A percentile compares a stretch with the other conserved stretches of the same genome.
Conservation (phyloP, 1,140 invertebrate genomes). For the Euglossa dilemma region DNA sequence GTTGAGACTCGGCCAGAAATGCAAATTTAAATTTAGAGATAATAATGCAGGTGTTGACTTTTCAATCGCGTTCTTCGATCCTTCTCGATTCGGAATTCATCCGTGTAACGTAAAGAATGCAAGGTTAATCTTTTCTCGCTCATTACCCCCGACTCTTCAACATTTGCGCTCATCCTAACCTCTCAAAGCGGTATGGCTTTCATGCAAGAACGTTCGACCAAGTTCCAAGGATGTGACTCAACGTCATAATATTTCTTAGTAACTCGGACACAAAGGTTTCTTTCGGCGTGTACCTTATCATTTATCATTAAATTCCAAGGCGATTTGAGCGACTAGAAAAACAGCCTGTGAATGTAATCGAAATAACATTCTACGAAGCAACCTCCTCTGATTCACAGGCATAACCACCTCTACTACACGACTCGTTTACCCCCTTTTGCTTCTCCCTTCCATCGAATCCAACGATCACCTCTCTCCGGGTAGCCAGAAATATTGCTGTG, state of each 20-base stretch:
- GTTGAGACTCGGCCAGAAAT: not conserved
- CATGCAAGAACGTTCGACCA: constrained; percentile 42
- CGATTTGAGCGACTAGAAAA: constrained; percentile 26
- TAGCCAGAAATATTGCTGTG: not conserved
- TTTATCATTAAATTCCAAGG: constrained; percentile 64
- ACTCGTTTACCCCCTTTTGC: not conserved
- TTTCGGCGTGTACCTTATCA: constrained; percentile 44
- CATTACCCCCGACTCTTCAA: constrained; percentile 45
- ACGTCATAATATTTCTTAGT: constrained; percentile 56
- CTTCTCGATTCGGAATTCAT: not conserved
- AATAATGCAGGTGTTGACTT: not conserved
- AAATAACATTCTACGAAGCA: constrained; percentile 26
- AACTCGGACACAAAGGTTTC: constrained; percentile 43
- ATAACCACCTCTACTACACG: not conserved
- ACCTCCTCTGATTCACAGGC: constrained; percentile 1
- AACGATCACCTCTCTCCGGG: not conserved
- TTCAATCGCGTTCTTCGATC: not conserved
- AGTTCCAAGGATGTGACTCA: constrained; percentile 61
- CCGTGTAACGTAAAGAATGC: not conserved
- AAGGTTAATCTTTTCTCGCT: constrained; percentile 51
- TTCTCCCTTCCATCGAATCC: not conserved
- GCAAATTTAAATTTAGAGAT: constrained; percentile 17
- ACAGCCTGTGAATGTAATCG: constrained; percentile 29
- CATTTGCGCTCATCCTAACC: constrained; percentile 36
- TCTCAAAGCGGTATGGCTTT: constrained; percentile 40